Percentiles rank a stretch among this genome's conserved stretches.
These are phyloP conservation scores for Lamprotornis superbus DNA, from an alignment of 2,113 vertebrate genomes.

Conservation along the genomic window DNA sequence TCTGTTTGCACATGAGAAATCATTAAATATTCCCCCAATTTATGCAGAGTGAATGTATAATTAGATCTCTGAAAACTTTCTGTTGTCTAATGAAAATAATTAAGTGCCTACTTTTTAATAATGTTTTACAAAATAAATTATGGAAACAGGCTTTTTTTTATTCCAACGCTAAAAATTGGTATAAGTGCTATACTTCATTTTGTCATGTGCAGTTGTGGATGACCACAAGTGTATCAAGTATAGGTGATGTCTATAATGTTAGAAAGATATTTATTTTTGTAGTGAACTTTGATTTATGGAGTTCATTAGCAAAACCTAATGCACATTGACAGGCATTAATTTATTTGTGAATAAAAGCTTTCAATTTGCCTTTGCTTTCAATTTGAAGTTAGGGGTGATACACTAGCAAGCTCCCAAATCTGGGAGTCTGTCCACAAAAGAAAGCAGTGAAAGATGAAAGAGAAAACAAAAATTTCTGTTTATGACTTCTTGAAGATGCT, in stretches of 20 bases:
- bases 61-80: not conserved
- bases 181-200: not conserved
- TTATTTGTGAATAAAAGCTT: not conserved
- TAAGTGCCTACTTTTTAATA: not conserved
- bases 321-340: rapidly evolving
- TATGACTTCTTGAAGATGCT: not conserved
- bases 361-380: not conserved
- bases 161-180: not conserved
- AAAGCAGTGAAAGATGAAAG: not conserved
- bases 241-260: not conserved
- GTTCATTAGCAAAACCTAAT: not conserved
- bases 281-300: not conserved
- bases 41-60: not conserved
- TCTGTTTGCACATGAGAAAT: not conserved
- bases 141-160: not conserved
- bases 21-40: not conserved
- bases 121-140: not conserved
- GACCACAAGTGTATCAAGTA: not conserved
- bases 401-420: not conserved
- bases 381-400: not conserved
- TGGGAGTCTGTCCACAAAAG: not conserved
- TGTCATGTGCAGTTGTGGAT: not conserved
- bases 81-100: not conserved
- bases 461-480: not conserved
- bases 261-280: not conserved